Base-by-base conservation (phyloP, 2,888 invertebrate genomes). In the Tetragonula carbonaria region DNA sequence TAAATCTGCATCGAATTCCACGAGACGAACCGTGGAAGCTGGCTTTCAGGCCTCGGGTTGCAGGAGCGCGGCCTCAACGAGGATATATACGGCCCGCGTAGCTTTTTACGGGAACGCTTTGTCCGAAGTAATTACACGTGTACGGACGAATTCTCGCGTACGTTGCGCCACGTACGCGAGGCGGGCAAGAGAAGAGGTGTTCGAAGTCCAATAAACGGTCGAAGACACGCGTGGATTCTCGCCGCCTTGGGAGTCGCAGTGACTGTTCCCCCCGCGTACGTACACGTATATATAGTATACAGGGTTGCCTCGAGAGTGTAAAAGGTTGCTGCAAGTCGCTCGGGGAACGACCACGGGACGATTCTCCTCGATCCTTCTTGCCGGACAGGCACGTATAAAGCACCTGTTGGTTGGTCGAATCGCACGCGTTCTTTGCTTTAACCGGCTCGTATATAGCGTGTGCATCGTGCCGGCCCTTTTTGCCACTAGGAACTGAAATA, bases 371-470 rank as follows among this genome's bases (percentile, higher is more conserved):
- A 90, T 87, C 82, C 88, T 90, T 88, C 88, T 87, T 85, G 87
- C 80, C 81, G 84, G 86, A 87, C 90, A 86, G 88, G 83, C 91
- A 88, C 91, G 90, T 91, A 89, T 89, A 87, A 82, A 87, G 88
- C 91, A 91, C 91, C 91, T 91, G 91, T 90, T 90, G 89, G 91
- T 85, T 80, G 84, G 28, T 79, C 85, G 87, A 89, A 91, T 91
- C 87, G 91, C 90, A 84, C 86, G 89, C 91, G 91, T 91, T 90
- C 88, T 85, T 86, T 84, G 53, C 79, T 78, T 83, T 71, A 70
- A 87, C 88, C 80, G 86, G 89, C 88, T 84, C 85, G 88, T 88
- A 85, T 91, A 88, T 88, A 85, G 86, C 84, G 85, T 74, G 87
- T 76, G 87, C 82, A 78, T 78, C 75, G 85, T 68, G 85, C 38